phyloP scores from a whole-genome alignment of 2,888 invertebrate genomes.

The Ypsolopha sequella region DNA sequence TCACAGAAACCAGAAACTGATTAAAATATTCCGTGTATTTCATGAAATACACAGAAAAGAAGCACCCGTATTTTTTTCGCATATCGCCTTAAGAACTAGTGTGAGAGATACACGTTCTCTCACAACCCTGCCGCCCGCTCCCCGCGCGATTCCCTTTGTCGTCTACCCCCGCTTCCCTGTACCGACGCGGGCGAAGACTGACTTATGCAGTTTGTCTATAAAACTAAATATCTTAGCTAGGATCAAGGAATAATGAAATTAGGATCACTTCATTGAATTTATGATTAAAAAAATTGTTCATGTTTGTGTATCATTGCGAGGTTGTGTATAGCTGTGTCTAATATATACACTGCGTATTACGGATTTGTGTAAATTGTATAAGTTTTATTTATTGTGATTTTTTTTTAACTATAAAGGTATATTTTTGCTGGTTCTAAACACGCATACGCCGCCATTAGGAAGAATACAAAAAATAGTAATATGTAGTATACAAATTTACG shows the following conservation, averaged over 20 bases:
- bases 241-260: constrained; percentile 15
- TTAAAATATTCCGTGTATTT: too few species aligned
- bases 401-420: constrained; percentile 16
- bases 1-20: too few species aligned
- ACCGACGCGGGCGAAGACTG: too few species aligned
- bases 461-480: constrained; percentile 6
- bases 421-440: background rate
- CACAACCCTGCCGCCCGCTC: too few species aligned
- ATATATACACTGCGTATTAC: constrained; percentile 22
- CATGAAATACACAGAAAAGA: too few species aligned
- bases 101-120: too few species aligned
- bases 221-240: constrained; percentile 6
- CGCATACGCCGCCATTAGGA: background rate
- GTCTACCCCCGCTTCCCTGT: too few species aligned
- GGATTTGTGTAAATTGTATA: constrained; percentile 29
- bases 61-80: too few species aligned
- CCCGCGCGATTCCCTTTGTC: too few species aligned
- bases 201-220: too few species aligned
- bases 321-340: constrained; percentile 40
- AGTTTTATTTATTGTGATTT: constrained; percentile 53
- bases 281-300: constrained; percentile 10
- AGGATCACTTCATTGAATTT: background rate
- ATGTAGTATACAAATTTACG: constrained; percentile 6
- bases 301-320: constrained; percentile 23
- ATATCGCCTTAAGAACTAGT: too few species aligned